Base-by-base conservation (phyloP, 2,113 vertebrate species). In the Pedetes capensis region DNA sequence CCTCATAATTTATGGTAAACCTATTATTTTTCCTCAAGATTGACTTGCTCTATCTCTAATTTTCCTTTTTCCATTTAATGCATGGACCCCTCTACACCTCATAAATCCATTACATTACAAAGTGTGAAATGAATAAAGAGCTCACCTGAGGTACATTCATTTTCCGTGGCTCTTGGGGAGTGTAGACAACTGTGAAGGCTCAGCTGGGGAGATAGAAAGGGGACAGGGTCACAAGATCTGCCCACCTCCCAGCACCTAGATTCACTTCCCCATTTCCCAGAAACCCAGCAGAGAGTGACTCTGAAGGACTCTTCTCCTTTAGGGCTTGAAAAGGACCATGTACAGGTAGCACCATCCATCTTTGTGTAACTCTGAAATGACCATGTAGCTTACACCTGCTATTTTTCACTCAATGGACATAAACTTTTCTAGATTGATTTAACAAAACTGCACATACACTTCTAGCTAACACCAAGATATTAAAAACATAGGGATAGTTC, bases 71-170 rank as follows among this genome's bases (percentile, higher is more conserved):
- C n/a, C 27, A 68, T 32, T 72, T 87, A 81, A 66, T 20, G 47
- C 32, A 68, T 14, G 3, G 25, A 57, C 63, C 49, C n/a, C 69
- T 63, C 66, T 49, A 69, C 71, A 32, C 39, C 49, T 76, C 74
- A 44, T 25, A 89, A 81, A 44, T 86, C 11, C 61, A 63, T 6
- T 3, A 83, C 20, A 69, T 23, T 34, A 63, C 25, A 64, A 74
- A 82, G 32, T 27, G 13, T 8, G 23, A 18, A 63, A 82, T 32
- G 34, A 82, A 61, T 16, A 68, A 90, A 86, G 75, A 87, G 69
- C 84, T 96, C 84, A 92, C 92, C 86, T 81, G 76, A 81, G 47
- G 2, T 68, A 34, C 57, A n/a, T 64, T 76, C 92, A 84, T 94
- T 69, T 80, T 88, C 86, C 64, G 57, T 37, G 22, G 71, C 47